Evolutionary conservation across 1,140 invertebrate species (phyloP), one percentile per base, ranked within the genome.

Genomic region (Dendroctonus valens): DNA sequence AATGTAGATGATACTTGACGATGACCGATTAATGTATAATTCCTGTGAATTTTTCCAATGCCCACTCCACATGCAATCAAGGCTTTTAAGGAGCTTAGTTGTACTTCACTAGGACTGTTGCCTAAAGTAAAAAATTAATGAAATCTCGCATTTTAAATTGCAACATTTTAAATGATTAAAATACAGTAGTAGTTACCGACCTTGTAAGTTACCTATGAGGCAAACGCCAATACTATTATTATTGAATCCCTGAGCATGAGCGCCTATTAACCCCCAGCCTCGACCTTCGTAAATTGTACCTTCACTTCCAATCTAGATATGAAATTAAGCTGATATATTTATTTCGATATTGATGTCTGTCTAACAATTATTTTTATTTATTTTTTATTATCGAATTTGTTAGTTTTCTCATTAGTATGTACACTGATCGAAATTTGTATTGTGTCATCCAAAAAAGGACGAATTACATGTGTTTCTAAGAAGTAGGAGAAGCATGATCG

Each of bases 231-330:
- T 81, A 60, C 85, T 85, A 54, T 85, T 82, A 37, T 71, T 73
- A 73, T 92, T 92, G 76, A 87, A 90, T 48, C 80, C 81, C 7
- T 81, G 75, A 3, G 88, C 82, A 70, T 91, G 90, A 0, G 88
- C 85, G 0, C 90, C 90, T 0, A 83, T 64, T 0, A 76, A 74
- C 14, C 83, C 80, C 89, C 89, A 92, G 5, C 89, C 90, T 8
- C 90, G 83, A 4, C 88, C 91, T 73, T 90, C 88, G 70, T 84
- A 86, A 1, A 82, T 80, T 5, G 79, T 73, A 11, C 84, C 84
- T 68, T 86, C 83, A 46, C 83, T 79, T 50, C 84, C 83, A 42
- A 89, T 82, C 38, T 76, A 62, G 62, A 71, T 26, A 26, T 26
- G 1, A 26, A 26, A 26, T 26, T 26, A 26, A 26, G 26, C 26